Conservation (phyloP, 2,888 invertebrate genomes). For the Megamerina dolium region DNA sequence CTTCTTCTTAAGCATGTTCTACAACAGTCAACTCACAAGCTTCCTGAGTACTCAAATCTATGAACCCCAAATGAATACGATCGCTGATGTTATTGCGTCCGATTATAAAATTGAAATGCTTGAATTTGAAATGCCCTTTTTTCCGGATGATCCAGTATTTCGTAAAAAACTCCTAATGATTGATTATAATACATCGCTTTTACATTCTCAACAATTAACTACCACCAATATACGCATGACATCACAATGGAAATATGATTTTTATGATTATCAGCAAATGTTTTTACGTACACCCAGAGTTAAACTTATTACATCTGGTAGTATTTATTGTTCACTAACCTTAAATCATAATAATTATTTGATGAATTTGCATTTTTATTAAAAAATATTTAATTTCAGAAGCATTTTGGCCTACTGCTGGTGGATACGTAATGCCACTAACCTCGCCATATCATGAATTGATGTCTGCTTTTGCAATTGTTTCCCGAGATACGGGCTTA, state of each 20-base stretch:
- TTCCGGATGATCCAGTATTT: constrained; percentile 1
- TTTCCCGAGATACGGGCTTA: too few relatives aligned
- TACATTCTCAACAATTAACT: constrained; percentile 11
- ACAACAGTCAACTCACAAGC: constrained; percentile 9
- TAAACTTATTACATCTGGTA: too few relatives aligned
- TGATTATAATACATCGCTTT: background rate
- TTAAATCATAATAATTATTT: too few relatives aligned
- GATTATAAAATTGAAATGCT: constrained; percentile 7
- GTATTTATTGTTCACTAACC: too few relatives aligned
- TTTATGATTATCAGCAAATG: constrained; percentile 11
- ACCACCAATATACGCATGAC: constrained; percentile 9
- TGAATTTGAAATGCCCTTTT: background rate
- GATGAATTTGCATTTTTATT: too few relatives aligned
- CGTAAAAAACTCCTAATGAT: constrained; percentile 4
- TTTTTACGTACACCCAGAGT: constrained; percentile 9
- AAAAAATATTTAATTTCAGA: too few relatives aligned
- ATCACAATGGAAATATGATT: constrained; percentile 9
- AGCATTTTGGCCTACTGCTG: too few relatives aligned
- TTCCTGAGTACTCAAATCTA: constrained; percentile 12
- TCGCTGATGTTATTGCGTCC: constrained; percentile 12
- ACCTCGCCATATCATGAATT: too few relatives aligned
- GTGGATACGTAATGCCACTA: too few relatives aligned
- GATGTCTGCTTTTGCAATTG: too few relatives aligned
- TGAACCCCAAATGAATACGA: constrained; percentile 11
- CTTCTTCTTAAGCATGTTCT: background rate